A percentile compares a stretch with the other conserved stretches of the same genome.
phyloP scores from a whole-genome alignment of 2,888 invertebrate species.

The Sphaerophoria rueppellii region DNA sequence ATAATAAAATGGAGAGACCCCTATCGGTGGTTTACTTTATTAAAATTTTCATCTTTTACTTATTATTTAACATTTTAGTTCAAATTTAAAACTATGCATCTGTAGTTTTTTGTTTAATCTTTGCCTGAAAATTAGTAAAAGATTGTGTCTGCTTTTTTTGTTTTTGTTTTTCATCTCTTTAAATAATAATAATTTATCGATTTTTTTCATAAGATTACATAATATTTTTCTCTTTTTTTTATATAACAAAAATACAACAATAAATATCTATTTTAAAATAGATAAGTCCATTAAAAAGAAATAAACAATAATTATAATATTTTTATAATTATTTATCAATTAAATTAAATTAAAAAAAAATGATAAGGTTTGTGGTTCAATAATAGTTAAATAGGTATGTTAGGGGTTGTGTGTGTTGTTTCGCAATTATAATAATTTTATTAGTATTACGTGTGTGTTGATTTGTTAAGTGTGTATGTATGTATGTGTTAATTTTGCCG shows the following conservation, averaged over 20 bases:
- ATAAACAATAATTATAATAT: conserved; percentile 41
- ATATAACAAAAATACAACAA: conserved; percentile 76
- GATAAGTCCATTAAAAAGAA: conserved; percentile 70
- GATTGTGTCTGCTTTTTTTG: conserved; percentile 55
- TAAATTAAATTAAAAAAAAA: conserved; percentile 71
- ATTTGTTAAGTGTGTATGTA: conserved; percentile 34
- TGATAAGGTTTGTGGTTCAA: conserved; percentile 64
- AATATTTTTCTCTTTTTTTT: conserved; percentile 52
- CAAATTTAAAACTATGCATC: conserved; percentile 25
- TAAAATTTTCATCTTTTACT: conserved; percentile 20
- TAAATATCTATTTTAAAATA: conserved; percentile 74
- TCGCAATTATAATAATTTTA: conserved; percentile 26
- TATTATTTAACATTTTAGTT: conserved; percentile 27
- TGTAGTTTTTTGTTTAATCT: conserved; percentile 1
- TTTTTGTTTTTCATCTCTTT: conserved; percentile 52
- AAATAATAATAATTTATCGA: conserved; percentile 60
- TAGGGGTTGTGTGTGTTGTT: conserved; percentile 16
- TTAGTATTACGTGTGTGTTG: conserved; percentile 30
- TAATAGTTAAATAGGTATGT: conserved; percentile 55
- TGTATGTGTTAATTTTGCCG: conserved; percentile 43
- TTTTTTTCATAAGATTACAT: conserved; percentile 66
- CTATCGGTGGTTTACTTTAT: conserved; percentile 73
- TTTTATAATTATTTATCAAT: conserved; percentile 63
- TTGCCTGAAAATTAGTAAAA: conserved; percentile 53
- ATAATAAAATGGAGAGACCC: conserved; percentile 76